These are phyloP conservation scores for Diorhabda carinulata DNA, from an alignment of 1,140 invertebrate species.

Conservation along the genomic window DNA sequence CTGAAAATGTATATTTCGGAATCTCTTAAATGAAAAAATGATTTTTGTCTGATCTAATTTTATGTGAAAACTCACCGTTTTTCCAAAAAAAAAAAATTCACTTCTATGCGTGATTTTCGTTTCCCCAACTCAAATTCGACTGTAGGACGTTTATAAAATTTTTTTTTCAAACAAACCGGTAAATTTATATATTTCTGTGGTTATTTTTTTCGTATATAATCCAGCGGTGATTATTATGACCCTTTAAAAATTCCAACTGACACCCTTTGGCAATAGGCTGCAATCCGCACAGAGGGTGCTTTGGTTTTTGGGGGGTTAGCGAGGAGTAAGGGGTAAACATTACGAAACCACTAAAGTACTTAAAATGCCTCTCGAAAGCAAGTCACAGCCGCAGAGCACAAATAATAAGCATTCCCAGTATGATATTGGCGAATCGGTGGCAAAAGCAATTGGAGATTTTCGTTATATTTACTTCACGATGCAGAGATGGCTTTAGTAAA, in stretches of 20 bases:
- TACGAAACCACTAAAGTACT: slow-evolving; percentile 17
- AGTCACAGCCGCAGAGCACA: slow-evolving; percentile 20
- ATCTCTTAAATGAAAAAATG: too few relatives aligned
- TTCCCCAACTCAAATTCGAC: too few relatives aligned
- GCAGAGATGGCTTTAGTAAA: background rate
- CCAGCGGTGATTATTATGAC: background rate
- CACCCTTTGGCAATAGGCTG: background rate
- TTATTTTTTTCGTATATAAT: too few relatives aligned
- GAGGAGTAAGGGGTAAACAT: slow-evolving; percentile 14
- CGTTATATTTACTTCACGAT: background rate
- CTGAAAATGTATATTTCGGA: too few relatives aligned
- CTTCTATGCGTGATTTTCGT: too few relatives aligned
- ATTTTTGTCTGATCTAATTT: too few relatives aligned
- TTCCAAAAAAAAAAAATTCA: too few relatives aligned
- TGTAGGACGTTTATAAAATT: too few relatives aligned
- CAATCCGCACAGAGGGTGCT: background rate
- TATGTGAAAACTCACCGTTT: too few relatives aligned
- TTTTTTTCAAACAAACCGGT: too few relatives aligned
- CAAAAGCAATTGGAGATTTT: slow-evolving; percentile 10
- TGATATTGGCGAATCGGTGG: slow-evolving; percentile 4
- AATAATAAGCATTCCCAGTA: slow-evolving; percentile 19
- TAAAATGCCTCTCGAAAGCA: slow-evolving; percentile 20
- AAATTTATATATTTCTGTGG: too few relatives aligned
- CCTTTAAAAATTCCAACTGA: background rate
- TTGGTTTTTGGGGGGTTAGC: background rate